These are phyloP conservation scores for Epiblema foenella DNA, from an alignment of 2,888 invertebrate genomes.

Conservation along the genomic window DNA sequence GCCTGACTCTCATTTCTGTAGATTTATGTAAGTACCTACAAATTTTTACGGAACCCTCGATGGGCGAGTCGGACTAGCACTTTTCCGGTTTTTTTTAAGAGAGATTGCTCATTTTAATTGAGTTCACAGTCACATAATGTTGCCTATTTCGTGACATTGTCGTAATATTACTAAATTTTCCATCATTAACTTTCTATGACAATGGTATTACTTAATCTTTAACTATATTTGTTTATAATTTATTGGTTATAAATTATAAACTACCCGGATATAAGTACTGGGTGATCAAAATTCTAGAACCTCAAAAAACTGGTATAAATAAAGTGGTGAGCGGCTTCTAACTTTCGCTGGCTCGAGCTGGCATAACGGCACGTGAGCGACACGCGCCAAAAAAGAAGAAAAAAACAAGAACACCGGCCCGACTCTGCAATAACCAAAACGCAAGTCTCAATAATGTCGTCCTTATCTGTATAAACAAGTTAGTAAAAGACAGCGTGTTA, in stretches of 20 bases:
- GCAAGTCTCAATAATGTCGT: conserved; percentile 48
- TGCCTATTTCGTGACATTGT: no score
- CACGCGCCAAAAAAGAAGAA: conserved; percentile 78
- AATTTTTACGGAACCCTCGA: no score
- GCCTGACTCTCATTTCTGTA: no score
- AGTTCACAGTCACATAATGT: no score
- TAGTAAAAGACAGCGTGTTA: conserved; percentile 18
- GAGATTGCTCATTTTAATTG: no score
- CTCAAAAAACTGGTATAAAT: conserved; percentile 50
- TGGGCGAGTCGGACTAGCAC: no score
- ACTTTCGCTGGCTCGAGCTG: conserved; percentile 79
- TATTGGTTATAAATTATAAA: conserved; percentile 9
- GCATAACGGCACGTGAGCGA: conserved; percentile 77
- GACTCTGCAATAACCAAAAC: conserved; percentile 56
- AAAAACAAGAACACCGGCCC: conserved; percentile 51
- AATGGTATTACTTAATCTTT: not conserved
- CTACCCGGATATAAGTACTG: conserved; percentile 31
- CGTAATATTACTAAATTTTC: not conserved
- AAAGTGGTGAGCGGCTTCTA: conserved; percentile 60
- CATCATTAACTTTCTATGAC: not conserved
- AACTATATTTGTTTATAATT: not conserved
- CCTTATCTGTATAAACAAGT: conserved; percentile 16
- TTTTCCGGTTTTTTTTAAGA: no score
- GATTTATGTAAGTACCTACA: no score
- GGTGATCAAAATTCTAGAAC: conserved; percentile 45